Base-by-base conservation (phyloP, 2,888 invertebrate genomes). In the Syrphus vitripennis region DNA sequence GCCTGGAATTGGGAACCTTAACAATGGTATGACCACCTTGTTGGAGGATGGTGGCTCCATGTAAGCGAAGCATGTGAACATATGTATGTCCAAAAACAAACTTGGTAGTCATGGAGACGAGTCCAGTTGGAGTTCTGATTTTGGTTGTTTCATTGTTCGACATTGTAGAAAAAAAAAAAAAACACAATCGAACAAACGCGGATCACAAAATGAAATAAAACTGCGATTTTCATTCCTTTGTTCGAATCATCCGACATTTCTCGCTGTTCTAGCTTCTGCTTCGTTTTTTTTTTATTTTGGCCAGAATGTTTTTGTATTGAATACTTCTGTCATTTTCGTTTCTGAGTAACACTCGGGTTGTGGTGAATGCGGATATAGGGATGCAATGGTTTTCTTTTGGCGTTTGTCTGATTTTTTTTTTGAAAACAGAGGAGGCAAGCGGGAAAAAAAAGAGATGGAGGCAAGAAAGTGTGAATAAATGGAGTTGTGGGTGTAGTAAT, bases 81-180 rank as follows among this genome's bases (percentile, higher is more conserved):
- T 42, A 63, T 63, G 63, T 42, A 63, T 63, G 63, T 63, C 26
- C 40, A 42, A 72, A 59, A 37, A 19, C 40, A 16, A 70, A 6
- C 0, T 10, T 4, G 19, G 12, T 31, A 70, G 70, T 57, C 65
- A 75, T 63, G n/a, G 55, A 34, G 50, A 59, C 16, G 24, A 65
- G 63, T 76, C 67, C 53, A 16, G 40, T 14, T 29, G 34, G 37
- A n/a, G 14, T 21, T 55, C 37, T 45, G 50, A 74, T 55, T 83
- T 61, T 40, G 53, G 72, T 63, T 76, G 42, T 75, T 81, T 55
- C 70, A 80, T 84, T 84, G 80, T 84, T 84, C 70, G 76, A 59
- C 71, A 50, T 19, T 70, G 21, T 34, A 42, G 31, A 53, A 40
- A 42, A 70, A 55, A 40, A 42, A 70, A 55, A 48, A 55, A 24